A percentile compares a stretch with the other conserved stretches of the same genome.
These are phyloP conservation scores for Dasysyrphus albostriatus DNA, from an alignment of 2,888 invertebrate genomes.

Conservation along the genomic window DNA sequence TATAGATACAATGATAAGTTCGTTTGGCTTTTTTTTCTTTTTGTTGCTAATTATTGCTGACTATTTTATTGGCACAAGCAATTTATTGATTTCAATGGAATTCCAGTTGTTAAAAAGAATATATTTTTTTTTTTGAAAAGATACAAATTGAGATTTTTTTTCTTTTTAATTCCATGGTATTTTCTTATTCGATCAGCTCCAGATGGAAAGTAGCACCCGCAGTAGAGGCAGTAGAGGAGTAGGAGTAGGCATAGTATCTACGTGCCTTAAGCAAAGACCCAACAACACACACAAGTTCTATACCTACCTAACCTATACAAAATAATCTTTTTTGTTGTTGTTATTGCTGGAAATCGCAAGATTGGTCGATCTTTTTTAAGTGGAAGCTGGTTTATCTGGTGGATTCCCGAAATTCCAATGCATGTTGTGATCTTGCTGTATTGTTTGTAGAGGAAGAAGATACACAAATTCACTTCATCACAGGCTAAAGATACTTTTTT, in stretches of 20 bases:
- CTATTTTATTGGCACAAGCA: conserved; percentile 53
- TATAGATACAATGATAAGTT: conserved; percentile 14
- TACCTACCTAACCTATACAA: conserved; percentile 47
- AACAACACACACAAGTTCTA: conserved; percentile 34
- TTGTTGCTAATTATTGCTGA: conserved; percentile 38
- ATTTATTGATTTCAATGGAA: conserved; percentile 62
- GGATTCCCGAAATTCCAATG: conserved; percentile 72
- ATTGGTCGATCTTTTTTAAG: conserved; percentile 59
- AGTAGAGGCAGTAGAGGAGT: conserved; percentile 18
- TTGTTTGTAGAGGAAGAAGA: conserved; percentile 59
- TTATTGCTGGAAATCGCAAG: conserved; percentile 9
- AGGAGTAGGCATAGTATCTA: conserved; percentile 17
- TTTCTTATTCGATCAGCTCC: conserved; percentile 60
- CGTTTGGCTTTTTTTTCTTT: conserved; percentile 29
- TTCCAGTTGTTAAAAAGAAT: conserved; percentile 48
- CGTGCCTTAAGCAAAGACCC: conserved; percentile 33
- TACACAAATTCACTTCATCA: conserved; percentile 29
- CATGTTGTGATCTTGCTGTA: conserved; percentile 70
- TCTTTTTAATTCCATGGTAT: conserved; percentile 27
- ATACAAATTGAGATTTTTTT: conserved; percentile 42
- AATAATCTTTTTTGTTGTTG: conserved; percentile 53
- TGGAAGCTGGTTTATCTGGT: conserved; percentile 71
- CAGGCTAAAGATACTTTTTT: conserved; percentile 32
- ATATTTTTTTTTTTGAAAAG: conserved; percentile 36
- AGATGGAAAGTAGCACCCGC: conserved; percentile 72